Conservation (phyloP, 2,797 vertebrate genomes). For the Labeo calbasu region DNA sequence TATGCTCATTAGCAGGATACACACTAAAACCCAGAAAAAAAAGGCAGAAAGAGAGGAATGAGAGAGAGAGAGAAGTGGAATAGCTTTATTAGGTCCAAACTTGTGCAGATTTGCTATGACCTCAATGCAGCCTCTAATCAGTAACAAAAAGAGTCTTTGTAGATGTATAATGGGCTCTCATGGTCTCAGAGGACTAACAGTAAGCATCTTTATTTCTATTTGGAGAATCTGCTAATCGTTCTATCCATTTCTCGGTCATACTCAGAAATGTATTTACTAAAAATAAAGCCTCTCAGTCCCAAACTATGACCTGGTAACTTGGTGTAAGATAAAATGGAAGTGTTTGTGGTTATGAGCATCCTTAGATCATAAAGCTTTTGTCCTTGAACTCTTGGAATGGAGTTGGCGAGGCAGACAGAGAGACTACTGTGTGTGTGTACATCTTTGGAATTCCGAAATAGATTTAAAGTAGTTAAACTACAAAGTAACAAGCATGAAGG, state of each 20-base stretch:
- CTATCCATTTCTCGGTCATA: not conserved
- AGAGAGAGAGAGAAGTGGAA: constrained; percentile 33
- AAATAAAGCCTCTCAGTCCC: not conserved
- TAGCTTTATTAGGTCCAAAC: constrained; percentile 50
- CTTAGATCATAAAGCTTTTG: constrained; percentile 24
- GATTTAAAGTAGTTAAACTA: constrained; percentile 8
- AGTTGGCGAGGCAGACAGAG: constrained; percentile 16
- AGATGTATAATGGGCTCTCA: constrained; percentile 23
- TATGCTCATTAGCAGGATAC: constrained; percentile 7
- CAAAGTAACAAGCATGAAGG: constrained; percentile 5
- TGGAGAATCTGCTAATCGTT: constrained; percentile 14
- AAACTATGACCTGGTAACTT: not conserved
- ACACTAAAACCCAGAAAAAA: constrained; percentile 25
- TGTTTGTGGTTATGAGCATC: constrained; percentile 10
- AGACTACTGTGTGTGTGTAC: constrained; percentile 17
- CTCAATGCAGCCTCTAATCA: constrained; percentile 6
- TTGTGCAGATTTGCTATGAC: constrained; percentile 25
- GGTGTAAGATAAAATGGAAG: constrained; percentile 8
- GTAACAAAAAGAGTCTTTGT: constrained; percentile 53
- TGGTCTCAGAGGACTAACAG: constrained; percentile 25
- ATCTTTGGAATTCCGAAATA: constrained; percentile 24
- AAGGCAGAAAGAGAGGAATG: not conserved
- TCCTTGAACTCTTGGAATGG: constrained; percentile 29
- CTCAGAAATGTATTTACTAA: constrained; percentile 24
- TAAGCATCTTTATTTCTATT: not conserved